Conservation (phyloP, 35 echinoderm and acorn worm species). For the Lytechinus variegatus region DNA sequence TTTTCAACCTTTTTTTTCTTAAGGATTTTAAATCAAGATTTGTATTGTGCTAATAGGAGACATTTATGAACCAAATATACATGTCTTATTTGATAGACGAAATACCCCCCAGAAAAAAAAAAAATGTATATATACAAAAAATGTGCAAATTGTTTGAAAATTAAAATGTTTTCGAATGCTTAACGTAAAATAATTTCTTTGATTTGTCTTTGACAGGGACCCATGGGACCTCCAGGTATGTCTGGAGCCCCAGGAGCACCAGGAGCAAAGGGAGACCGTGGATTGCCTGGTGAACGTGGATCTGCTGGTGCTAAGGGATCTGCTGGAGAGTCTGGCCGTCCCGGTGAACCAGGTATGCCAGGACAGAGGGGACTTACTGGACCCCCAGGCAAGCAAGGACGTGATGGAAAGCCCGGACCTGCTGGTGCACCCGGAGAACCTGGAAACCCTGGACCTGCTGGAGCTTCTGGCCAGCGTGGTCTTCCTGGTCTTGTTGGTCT, state of each 20-base stretch:
- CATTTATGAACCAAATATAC: no score
- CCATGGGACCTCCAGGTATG: conserved; percentile 58
- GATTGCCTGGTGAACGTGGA: conserved; percentile 60
- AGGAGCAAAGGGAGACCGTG: conserved; percentile 60
- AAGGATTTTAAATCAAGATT: no score
- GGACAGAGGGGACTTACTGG: conserved; percentile 71
- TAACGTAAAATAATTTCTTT: not conserved
- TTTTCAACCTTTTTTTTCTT: no score
- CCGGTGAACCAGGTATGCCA: conserved; percentile 61
- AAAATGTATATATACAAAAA: no score
- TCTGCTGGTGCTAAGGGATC: conserved; percentile 57
- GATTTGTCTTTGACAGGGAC: conserved; percentile 7
- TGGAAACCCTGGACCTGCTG: conserved; percentile 56
- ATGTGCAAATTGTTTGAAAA: no score
- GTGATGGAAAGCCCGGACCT: conserved; percentile 70
- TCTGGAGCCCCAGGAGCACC: conserved; percentile 63
- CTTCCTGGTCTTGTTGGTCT: conserved; percentile 46
- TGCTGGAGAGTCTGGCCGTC: conserved; percentile 52
- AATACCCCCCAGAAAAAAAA: no score
- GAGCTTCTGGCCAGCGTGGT: conserved; percentile 36
- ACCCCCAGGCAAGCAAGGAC: conserved; percentile 77
- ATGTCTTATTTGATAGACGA: no score
- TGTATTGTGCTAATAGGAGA: no score
- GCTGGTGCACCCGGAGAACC: conserved; percentile 62
- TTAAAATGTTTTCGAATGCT: not conserved